phyloP scores from a whole-genome alignment of 2,888 invertebrate genomes.

The Ecdyonurus torrentis region DNA sequence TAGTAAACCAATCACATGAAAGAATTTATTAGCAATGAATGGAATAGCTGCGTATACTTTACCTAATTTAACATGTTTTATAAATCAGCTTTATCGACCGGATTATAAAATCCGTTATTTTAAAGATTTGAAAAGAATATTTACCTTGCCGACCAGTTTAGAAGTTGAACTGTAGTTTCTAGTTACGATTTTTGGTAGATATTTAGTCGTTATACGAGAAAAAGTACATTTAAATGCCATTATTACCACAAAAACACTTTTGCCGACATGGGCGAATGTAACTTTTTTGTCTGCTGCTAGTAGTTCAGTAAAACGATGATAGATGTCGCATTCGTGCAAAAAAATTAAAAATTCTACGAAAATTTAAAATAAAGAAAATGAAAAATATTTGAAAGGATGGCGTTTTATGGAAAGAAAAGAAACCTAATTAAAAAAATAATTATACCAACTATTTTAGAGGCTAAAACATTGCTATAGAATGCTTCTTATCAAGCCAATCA shows the following conservation, averaged over 20 bases:
- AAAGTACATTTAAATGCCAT: not conserved
- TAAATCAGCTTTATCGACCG: not conserved
- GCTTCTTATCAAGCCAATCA: too few species aligned
- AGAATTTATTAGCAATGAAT: not conserved
- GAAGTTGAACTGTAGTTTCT: not conserved
- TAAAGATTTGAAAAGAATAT: not conserved
- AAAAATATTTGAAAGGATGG: too few species aligned
- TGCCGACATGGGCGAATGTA: not conserved
- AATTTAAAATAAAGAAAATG: too few species aligned
- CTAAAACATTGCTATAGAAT: too few species aligned
- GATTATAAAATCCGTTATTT: not conserved
- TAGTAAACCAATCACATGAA: not conserved
- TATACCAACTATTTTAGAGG: too few species aligned
- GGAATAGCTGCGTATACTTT: not conserved
- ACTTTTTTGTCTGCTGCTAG: not conserved
- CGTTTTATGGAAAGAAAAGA: too few species aligned
- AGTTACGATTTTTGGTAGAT: not conserved
- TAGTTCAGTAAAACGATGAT: not conserved
- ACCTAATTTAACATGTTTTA: not conserved
- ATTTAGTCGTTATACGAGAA: not conserved
- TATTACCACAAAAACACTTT: not conserved
- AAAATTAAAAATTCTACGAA: too few species aligned
- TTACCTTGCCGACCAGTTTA: not conserved
- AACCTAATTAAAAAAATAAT: too few species aligned
- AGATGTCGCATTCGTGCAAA: too few species aligned